A percentile compares a stretch with the other conserved stretches of the same genome.
Conservation (phyloP, 2,797 vertebrate species). For the Acridotheres tristis region DNA sequence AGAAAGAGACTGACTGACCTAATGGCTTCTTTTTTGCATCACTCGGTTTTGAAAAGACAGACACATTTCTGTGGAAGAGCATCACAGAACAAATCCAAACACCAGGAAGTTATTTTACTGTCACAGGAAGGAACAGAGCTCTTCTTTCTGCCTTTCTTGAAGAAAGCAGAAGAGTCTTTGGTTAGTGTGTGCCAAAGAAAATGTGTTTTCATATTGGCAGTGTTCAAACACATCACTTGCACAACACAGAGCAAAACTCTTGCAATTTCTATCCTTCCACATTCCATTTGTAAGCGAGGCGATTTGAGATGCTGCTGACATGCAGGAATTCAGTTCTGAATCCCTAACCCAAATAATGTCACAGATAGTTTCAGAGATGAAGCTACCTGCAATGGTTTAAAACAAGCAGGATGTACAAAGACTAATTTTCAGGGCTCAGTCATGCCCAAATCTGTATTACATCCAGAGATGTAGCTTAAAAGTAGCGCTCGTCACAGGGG, state of each 20-base stretch:
- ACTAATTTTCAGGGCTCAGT: not conserved
- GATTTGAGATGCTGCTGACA: not conserved
- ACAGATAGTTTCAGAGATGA: not conserved
- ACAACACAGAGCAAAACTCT: not conserved
- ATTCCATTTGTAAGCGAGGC: not conserved
- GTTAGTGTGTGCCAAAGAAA: not conserved
- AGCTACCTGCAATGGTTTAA: not conserved
- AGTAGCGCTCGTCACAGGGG: rapidly evolving
- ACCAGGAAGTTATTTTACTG: not conserved
- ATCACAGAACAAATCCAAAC: not conserved
- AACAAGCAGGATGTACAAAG: not conserved
- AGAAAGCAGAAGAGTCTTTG: not conserved
- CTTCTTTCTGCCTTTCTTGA: not conserved
- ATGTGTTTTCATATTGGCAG: not conserved
- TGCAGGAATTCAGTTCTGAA: not conserved
- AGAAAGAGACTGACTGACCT: not conserved
- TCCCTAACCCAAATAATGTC: not conserved
- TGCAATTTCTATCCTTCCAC: not conserved
- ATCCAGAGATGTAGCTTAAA: not conserved
- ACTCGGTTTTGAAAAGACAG: not conserved
- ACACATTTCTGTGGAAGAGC: not conserved
- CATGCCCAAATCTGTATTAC: not conserved
- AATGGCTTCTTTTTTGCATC: not conserved
- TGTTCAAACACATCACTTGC: not conserved
- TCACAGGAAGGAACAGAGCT: not conserved